These are phyloP conservation scores for Antigone vipio DNA, from an alignment of 2,113 vertebrate species.

Conservation along the genomic window DNA sequence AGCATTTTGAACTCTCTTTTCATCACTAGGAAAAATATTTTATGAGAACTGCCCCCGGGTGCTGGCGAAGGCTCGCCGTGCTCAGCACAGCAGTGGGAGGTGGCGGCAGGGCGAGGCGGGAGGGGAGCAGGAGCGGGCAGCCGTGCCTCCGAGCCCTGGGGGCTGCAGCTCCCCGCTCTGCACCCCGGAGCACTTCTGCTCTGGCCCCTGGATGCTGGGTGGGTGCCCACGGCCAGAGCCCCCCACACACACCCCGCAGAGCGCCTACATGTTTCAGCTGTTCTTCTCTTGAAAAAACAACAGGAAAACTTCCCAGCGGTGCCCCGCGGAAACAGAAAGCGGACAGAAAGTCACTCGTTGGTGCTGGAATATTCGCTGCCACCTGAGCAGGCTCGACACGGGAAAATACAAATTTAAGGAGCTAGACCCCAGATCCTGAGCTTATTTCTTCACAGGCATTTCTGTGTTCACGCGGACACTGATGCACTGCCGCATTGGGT, in stretches of 20 bases:
- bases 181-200: neutral
- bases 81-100: neutral
- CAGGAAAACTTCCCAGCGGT: neutral
- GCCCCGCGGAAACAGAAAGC: neutral
- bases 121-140: too few relatives aligned
- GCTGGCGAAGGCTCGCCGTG: too few relatives aligned
- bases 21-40: neutral
- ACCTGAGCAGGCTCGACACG: accelerated
- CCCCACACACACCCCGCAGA: accelerated
- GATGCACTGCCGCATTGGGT: neutral
- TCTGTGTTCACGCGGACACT: neutral
- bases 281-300: neutral
- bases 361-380: neutral
- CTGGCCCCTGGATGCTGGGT: neutral
- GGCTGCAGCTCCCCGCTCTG: too few relatives aligned
- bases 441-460: neutral
- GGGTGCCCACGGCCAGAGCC: neutral
- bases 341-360: neutral
- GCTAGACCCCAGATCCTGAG: neutral
- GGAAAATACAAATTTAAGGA: neutral
- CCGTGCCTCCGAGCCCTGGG: too few relatives aligned
- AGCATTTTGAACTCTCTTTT: neutral
- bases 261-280: neutral
- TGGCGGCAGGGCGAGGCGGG: neutral
- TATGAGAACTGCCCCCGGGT: neutral